Evolutionary conservation across 1,140 invertebrate species (phyloP).

Genomic region (Goniozus legneri): DNA sequence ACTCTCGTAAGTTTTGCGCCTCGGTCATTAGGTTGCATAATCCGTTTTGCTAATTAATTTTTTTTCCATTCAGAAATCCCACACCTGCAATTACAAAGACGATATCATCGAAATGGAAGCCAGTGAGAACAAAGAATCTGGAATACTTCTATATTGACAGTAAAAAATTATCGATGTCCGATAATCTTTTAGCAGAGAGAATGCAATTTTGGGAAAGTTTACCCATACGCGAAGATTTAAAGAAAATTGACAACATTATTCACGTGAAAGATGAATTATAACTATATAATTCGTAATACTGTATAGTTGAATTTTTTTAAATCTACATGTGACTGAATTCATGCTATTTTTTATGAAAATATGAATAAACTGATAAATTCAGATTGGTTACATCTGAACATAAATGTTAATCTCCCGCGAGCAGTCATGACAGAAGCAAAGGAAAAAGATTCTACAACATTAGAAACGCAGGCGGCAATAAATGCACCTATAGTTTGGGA

Average conservation of each 20-base stretch:
- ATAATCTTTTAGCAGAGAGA: conserved; percentile 42
- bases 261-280: conserved; percentile 33
- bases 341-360: no score
- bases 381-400: no score
- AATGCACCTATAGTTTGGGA: conserved; percentile 60
- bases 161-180: conserved; percentile 39
- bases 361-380: no score
- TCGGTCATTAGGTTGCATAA: neutral
- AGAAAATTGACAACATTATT: neutral
- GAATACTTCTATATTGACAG: conserved; percentile 52
- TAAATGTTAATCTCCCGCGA: no score
- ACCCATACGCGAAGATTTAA: conserved; percentile 14
- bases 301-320: no score
- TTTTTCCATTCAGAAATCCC: conserved; percentile 47
- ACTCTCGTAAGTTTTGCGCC: neutral
- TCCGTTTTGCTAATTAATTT: neutral
- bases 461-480: conserved; percentile 39
- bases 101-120: conserved; percentile 51
- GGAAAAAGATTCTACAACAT: conserved; percentile 11
- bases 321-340: neutral
- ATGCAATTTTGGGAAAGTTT: conserved; percentile 49
- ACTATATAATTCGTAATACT: no score
- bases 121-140: conserved; percentile 41
- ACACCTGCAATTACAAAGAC: conserved; percentile 43
- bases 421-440: neutral